Conservation (phyloP, 2,113 vertebrate genomes). For the Theropithecus gelada region DNA sequence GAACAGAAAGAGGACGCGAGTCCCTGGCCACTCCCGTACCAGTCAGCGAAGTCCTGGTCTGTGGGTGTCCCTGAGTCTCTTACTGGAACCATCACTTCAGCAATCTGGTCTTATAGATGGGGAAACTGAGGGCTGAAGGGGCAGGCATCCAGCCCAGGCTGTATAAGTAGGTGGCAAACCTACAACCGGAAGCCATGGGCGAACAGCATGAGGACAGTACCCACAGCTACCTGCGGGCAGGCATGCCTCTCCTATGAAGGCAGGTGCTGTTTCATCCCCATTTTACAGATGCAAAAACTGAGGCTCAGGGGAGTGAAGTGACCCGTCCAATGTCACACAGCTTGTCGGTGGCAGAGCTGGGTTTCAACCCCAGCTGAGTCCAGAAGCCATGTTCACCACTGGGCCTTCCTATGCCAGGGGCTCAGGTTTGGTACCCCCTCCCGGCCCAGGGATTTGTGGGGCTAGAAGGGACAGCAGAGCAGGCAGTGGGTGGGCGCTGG, state of each 20-base stretch:
- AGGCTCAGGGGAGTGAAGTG: background rate
- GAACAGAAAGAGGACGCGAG: background rate
- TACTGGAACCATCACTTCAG: background rate
- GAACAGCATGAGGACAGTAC: background rate
- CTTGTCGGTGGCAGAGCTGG: background rate
- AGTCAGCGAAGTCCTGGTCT: background rate
- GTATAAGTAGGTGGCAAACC: background rate
- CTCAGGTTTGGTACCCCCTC: background rate
- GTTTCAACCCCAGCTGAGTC: background rate
- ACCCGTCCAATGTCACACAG: background rate
- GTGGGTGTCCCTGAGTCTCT: background rate
- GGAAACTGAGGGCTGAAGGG: background rate
- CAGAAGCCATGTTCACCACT: background rate
- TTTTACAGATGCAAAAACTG: slow-evolving; percentile 15
- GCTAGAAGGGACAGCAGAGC: background rate
- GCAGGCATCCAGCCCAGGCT: background rate
- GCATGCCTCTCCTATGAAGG: background rate
- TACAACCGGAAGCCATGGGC: background rate
- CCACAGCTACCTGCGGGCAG: background rate
- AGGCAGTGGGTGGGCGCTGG: background rate
- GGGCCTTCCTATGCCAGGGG: background rate
- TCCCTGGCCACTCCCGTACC: background rate
- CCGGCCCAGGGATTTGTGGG: background rate
- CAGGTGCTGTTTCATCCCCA: background rate
- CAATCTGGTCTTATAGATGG: background rate